Evolutionary conservation across 2,888 invertebrate genomes (phyloP).

Genomic region (Boloria selene): DNA sequence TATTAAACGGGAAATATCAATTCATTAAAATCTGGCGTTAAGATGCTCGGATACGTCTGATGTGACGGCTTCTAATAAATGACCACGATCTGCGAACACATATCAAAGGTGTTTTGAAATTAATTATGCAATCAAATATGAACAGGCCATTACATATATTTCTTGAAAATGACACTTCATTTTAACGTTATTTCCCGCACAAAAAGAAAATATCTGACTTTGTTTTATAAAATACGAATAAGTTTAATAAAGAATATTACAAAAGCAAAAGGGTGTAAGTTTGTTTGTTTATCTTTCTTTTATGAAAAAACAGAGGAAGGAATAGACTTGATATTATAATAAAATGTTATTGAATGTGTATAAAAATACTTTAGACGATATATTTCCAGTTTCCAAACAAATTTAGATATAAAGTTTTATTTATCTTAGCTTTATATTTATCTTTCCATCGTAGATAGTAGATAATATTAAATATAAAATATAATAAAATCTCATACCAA

Average conservation of each 20-base stretch:
- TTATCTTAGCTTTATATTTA: too few relatives aligned
- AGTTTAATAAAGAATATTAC: too few relatives aligned
- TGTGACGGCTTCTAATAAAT: constrained; percentile 34
- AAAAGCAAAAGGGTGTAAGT: too few relatives aligned
- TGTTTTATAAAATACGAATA: too few relatives aligned
- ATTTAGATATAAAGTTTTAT: too few relatives aligned
- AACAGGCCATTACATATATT: constrained; percentile 16
- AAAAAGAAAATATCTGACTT: not conserved
- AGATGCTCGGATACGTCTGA: constrained; percentile 24
- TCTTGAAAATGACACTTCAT: constrained; percentile 1
- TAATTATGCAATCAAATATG: constrained; percentile 29
- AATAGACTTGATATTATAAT: too few relatives aligned
- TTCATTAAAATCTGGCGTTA: constrained; percentile 23
- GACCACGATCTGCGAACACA: constrained; percentile 23
- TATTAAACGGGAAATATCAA: constrained; percentile 13
- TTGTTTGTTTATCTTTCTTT: too few relatives aligned
- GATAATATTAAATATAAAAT: not conserved
- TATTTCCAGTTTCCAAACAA: too few relatives aligned
- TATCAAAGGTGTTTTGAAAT: constrained; percentile 34
- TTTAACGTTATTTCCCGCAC: not conserved
- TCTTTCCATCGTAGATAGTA: too few relatives aligned
- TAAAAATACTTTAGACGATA: too few relatives aligned
- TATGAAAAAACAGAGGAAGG: too few relatives aligned
- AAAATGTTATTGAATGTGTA: too few relatives aligned
- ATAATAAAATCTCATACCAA: constrained; percentile 20